Conservation (phyloP, 2,888 invertebrate genomes). For the Ennomos fuscantarius region DNA sequence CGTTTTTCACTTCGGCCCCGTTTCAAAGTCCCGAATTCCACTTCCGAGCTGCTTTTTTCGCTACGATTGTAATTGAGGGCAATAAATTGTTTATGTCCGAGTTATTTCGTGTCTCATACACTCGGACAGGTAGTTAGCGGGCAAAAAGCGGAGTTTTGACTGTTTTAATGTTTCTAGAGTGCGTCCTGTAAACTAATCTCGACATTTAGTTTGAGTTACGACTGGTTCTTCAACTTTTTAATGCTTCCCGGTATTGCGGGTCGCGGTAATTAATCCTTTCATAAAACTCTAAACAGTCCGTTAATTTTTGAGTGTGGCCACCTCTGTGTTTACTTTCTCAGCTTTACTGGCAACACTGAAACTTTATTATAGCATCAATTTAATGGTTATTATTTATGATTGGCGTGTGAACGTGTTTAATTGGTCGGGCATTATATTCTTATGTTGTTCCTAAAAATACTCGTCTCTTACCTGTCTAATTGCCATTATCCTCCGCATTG, state of each 20-base stretch:
- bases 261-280: constrained; percentile 69
- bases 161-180: constrained; percentile 69
- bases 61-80: constrained; percentile 79
- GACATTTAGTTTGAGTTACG: constrained; percentile 61
- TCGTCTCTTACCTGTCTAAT: constrained; percentile 11
- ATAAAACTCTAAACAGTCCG: constrained; percentile 58
- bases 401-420: constrained; percentile 70
- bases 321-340: constrained; percentile 61
- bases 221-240: constrained; percentile 64
- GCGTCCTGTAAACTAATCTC: constrained; percentile 60
- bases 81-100: constrained; percentile 76
- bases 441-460: constrained; percentile 32
- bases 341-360: constrained; percentile 54
- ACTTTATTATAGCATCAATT: constrained; percentile 64
- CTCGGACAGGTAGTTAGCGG: constrained; percentile 63
- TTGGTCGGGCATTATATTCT: constrained; percentile 51
- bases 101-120: constrained; percentile 65
- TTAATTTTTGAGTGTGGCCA: constrained; percentile 56
- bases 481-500: constrained; percentile 14
- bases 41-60: constrained; percentile 67
- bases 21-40: constrained; percentile 76
- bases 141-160: constrained; percentile 62
- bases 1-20: constrained; percentile 73
- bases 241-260: constrained; percentile 67
- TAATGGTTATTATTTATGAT: constrained; percentile 71